These are phyloP conservation scores for Agriopis leucophaearia DNA, from an alignment of 2,888 invertebrate genomes.

Conservation along the genomic window DNA sequence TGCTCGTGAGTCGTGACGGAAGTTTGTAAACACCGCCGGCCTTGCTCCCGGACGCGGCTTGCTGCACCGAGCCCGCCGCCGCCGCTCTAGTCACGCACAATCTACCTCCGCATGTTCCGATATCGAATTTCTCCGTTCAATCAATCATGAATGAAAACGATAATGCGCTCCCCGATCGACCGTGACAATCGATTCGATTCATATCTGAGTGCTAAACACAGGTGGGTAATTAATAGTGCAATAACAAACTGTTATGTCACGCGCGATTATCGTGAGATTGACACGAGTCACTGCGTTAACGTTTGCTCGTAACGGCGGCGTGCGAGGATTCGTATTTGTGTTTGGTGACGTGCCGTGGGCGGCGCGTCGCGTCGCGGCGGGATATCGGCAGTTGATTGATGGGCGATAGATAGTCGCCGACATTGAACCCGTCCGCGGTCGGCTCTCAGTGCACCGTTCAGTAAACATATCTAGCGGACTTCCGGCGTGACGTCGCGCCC, in stretches of 20 bases:
- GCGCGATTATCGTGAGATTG: slow-evolving; percentile 54
- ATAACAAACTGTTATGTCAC: slow-evolving; percentile 61
- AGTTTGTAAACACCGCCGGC: slow-evolving; percentile 84
- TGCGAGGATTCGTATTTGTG: slow-evolving; percentile 33
- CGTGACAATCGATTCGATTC: slow-evolving; percentile 68
- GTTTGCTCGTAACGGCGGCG: slow-evolving; percentile 5
- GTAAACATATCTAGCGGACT: slow-evolving; percentile 82
- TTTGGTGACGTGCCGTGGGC: slow-evolving; percentile 31
- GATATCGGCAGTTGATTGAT: slow-evolving; percentile 75
- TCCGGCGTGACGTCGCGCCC: slow-evolving; percentile 80
- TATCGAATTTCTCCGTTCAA: slow-evolving; percentile 68
- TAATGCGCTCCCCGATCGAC: slow-evolving; percentile 66
- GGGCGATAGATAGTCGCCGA: slow-evolving; percentile 81
- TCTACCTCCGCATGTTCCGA: slow-evolving; percentile 58
- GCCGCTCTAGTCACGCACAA: slow-evolving; percentile 69
- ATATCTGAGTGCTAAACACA: slow-evolving; percentile 62
- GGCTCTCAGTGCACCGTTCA: slow-evolving; percentile 57
- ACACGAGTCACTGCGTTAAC: slow-evolving; percentile 46
- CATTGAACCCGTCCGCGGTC: slow-evolving; percentile 79
- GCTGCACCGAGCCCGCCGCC: slow-evolving; percentile 55
- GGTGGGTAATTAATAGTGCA: slow-evolving; percentile 62
- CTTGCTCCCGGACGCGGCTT: slow-evolving; percentile 73
- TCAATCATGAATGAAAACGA: slow-evolving; percentile 73
- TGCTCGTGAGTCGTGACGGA: slow-evolving; percentile 76
- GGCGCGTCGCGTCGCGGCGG: slow-evolving; percentile 44